Evolutionary conservation across 2,797 vertebrate species (phyloP), one percentile per base, ranked within the genome.

Genomic region (Selene dorsalis): DNA sequence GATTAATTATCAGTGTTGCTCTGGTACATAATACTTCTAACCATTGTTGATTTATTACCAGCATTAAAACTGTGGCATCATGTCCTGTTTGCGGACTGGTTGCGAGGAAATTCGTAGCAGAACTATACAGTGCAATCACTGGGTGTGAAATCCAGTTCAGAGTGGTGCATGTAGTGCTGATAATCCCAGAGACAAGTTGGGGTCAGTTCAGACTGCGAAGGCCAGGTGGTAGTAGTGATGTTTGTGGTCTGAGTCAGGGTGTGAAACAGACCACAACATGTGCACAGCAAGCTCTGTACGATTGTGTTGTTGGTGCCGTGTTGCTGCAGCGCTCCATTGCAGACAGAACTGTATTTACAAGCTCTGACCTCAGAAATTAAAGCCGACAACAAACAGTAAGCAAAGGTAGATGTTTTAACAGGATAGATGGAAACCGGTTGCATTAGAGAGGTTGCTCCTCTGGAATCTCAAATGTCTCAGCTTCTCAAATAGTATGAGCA

Each of bases 141-240:
- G 30, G 30, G 30, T 32, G 30, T 32, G 30, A 32, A 32, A 32
- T 32, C 30, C 30, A 32, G 30, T 32, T 32, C 2, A 32, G 48
- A 50, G 20, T 26, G 52, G 52, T 53, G 52, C 22, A 26, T 53
- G 14, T 6, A 24, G 22, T 26, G 11, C 14, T 6, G 22, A 53
- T 41, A 4, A 56, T 69, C n/a, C 24, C 6, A 38, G 57, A 47
- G 50, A 39, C 22, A 41, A 56, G 11, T 20, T 39, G 39, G n/a
- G 28, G 32, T 65, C 50, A 45, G 0, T 75, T 75, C 47, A 72
- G n/a, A 68, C 18, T 16, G 10, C 70, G 12, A 39, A 50, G 4
- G 16, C 43, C 43, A 17, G 12, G 50, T 53, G 11, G 13, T 11
- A 24, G 22, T 50, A 22, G 48, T 50, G 20, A 50, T 50, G 48